Evolutionary conservation across 2,888 invertebrate species (phyloP).

Genomic region (Torymus auratus): DNA sequence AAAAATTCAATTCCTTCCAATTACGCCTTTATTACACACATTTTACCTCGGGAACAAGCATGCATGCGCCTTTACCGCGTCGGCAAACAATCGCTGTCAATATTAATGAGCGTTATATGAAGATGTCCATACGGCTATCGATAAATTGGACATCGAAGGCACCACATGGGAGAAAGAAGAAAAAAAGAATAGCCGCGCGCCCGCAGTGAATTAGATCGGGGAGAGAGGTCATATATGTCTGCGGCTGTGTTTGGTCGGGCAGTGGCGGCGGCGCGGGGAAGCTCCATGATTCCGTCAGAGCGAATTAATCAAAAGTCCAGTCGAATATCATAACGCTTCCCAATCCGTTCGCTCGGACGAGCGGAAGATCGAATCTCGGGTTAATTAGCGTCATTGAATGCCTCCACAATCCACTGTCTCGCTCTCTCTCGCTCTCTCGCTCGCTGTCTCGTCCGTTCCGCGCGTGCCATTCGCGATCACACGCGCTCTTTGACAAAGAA

Average conservation of each 20-base stretch:
- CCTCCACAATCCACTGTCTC: slow-evolving; percentile 35
- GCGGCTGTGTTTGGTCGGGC: background rate
- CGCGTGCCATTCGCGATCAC: background rate
- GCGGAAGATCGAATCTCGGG: slow-evolving; percentile 68
- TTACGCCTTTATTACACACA: too few relatives aligned
- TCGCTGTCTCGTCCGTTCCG: background rate
- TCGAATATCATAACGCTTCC: slow-evolving; percentile 58
- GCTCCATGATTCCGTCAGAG: slow-evolving; percentile 41
- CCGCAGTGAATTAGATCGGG: slow-evolving; percentile 20
- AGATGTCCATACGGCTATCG: background rate
- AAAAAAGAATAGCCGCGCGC: background rate
- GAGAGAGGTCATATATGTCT: background rate
- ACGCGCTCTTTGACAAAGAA: slow-evolving; percentile 53
- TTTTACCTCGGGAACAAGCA: too few relatives aligned
- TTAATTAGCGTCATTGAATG: slow-evolving; percentile 65
- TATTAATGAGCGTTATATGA: background rate
- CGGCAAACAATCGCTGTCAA: background rate
- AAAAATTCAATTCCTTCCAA: too few relatives aligned
- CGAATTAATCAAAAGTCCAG: slow-evolving; percentile 58
- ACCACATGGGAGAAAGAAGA: background rate
- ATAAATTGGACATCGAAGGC: slow-evolving; percentile 14
- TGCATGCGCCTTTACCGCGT: too few relatives aligned
- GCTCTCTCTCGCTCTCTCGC: slow-evolving; percentile 20
- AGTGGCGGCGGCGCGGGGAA: slow-evolving; percentile 5
- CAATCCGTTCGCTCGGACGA: slow-evolving; percentile 64